Evolutionary conservation across 2,888 invertebrate species (phyloP), one percentile per base, ranked within the genome.

Genomic region (Biston stratarius): DNA sequence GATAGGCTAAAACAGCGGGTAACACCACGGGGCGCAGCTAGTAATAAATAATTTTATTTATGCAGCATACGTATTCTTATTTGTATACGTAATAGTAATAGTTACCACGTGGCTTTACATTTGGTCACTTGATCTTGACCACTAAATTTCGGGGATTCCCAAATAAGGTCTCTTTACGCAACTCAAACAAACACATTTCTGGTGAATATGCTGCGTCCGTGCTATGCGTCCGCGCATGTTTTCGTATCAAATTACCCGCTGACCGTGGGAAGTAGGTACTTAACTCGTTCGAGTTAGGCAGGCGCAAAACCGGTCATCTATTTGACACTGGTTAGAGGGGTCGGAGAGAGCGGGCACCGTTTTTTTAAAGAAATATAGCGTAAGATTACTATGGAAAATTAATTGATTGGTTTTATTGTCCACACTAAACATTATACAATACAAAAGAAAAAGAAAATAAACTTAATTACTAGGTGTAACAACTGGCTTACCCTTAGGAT

Each of bases 201-300:
- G 15, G 52, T 36, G 64, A 64, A 58, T 58, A 40, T 51, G 64
- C 68, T 53, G 61, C 52, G 64, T 48, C 11, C 12, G 61, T 61
- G 61, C 64, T n/a, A n/a, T 53, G 61, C 52, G 64, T 48, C 11
- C 12, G 61, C 64, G 61, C 64, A 69, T 69, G 53, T 64, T 62
- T 64, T 10, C 61, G 64, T 61, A 33, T 64, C 61, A 59, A 6
- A 33, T 69, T 64, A 52, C 69, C 9, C 15, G 36, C 12, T 53
- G 58, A 52, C 64, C 68, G 68, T 69, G 68, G 61, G 68, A 69
- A 69, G 51, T 59, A 38, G 57, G 49, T 42, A 59, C 42, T 58
- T 49, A 47, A 45, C 42, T n/a, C 8, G 45, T 24, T 44, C 40
- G 38, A 24, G 44, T 61, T 55, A 15, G 55, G 47, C n/a, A 11